Conservation (phyloP, 2,797 vertebrate species). For the Nannoperca obscura region DNA sequence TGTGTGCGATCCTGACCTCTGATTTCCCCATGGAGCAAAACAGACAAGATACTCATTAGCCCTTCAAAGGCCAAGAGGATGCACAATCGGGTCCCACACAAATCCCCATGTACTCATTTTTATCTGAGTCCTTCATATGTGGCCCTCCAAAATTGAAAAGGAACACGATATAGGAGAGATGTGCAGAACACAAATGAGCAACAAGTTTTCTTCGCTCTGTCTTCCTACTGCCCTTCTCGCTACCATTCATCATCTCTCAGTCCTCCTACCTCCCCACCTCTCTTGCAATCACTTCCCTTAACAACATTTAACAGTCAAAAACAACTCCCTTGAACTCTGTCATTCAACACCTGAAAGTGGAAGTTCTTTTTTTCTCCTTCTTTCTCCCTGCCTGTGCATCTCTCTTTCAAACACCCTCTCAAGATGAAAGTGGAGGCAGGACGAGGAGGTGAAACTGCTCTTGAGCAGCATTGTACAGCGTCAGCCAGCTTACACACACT, state of each 20-base stretch:
- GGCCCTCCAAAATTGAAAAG: slow-evolving; percentile 8
- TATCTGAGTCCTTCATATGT: neutral
- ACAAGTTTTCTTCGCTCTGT: neutral
- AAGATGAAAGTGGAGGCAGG: slow-evolving; percentile 36
- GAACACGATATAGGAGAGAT: neutral
- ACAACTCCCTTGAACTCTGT: slow-evolving; percentile 34
- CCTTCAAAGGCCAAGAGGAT: neutral
- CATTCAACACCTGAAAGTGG: slow-evolving; percentile 24
- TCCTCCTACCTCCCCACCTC: slow-evolving; percentile 2
- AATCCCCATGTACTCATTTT: neutral
- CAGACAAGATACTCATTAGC: neutral
- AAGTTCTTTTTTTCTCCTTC: neutral
- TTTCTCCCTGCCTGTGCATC: neutral
- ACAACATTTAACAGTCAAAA: slow-evolving; percentile 11
- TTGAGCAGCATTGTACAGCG: slow-evolving; percentile 15
- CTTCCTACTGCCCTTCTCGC: neutral
- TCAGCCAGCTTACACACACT: neutral
- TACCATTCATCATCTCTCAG: neutral
- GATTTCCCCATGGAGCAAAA: neutral
- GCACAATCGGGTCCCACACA: neutral
- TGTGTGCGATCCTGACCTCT: neutral
- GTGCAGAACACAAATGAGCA: slow-evolving; percentile 1
- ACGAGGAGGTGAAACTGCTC: slow-evolving; percentile 21
- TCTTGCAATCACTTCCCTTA: slow-evolving; percentile 24
- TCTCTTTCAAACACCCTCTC: slow-evolving; percentile 33